Conservation (phyloP, 2,888 invertebrate genomes). For the Drosophila antonietae region DNA sequence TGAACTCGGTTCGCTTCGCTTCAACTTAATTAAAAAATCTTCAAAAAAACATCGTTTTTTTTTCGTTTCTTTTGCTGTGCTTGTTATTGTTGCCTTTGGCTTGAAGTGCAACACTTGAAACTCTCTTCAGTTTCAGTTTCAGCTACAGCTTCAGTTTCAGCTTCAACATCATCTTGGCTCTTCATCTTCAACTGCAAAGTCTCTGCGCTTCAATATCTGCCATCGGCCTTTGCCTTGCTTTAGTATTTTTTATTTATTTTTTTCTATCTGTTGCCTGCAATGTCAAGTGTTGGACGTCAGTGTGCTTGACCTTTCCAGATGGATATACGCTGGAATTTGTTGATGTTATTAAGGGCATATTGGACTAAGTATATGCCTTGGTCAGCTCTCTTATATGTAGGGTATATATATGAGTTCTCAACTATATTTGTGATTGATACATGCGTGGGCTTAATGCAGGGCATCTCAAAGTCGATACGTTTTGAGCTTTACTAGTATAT, state of each 20-base stretch:
- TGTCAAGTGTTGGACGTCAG: constrained; percentile 63
- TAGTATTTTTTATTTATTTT: constrained; percentile 17
- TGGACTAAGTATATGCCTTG: neutral
- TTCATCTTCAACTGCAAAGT: constrained; percentile 2
- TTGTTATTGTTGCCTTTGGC: constrained; percentile 27
- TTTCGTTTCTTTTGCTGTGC: constrained; percentile 2
- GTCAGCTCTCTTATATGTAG: neutral
- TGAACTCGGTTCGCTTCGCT: constrained; percentile 20
- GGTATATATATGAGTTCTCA: neutral
- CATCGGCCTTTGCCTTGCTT: constrained; percentile 45
- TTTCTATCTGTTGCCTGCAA: constrained; percentile 44
- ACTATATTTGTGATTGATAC: neutral
- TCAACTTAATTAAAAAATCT: constrained; percentile 54
- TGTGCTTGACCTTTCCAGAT: constrained; percentile 47
- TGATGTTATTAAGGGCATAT: neutral
- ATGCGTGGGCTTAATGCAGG: neutral
- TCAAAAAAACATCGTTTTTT: constrained; percentile 22
- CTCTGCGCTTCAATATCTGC: constrained; percentile 7
- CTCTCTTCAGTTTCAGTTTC: constrained; percentile 24
- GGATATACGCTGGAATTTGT: neutral
- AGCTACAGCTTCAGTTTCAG: constrained; percentile 4
- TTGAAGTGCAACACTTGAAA: constrained; percentile 35
- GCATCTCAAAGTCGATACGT: neutral
- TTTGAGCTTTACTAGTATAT: neutral
- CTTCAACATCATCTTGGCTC: neutral